phyloP scores from a whole-genome alignment of 2,888 invertebrate genomes.

The Penaeus monodon region DNA sequence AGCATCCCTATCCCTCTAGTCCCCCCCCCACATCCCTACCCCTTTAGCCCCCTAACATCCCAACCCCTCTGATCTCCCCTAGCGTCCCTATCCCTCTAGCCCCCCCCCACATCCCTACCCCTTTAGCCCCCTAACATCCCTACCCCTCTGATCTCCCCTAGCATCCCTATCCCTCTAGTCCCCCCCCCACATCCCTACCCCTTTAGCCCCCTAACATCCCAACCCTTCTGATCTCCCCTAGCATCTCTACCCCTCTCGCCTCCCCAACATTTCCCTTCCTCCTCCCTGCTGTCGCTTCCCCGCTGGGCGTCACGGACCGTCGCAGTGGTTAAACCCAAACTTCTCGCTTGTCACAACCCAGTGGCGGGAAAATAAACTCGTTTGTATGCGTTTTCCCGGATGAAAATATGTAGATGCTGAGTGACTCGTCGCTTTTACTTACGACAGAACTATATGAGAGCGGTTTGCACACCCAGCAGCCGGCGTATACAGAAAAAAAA shows the following conservation, averaged over 20 bases:
- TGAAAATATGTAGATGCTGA: conserved; percentile 54
- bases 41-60: not conserved
- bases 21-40: not conserved
- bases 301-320: not conserved
- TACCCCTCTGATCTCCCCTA: no score
- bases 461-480: no score
- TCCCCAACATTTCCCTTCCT: conserved; percentile 1
- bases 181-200: not conserved
- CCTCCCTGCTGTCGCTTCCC: conserved; percentile 11
- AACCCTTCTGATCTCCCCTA: not conserved
- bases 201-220: not conserved
- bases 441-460: not conserved
- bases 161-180: no score
- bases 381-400: conserved; percentile 46
- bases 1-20: no score
- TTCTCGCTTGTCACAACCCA: not conserved
- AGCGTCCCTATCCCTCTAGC: not conserved
- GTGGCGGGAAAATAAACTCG: conserved; percentile 36
- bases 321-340: conserved; percentile 8
- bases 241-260: conserved; percentile 8
- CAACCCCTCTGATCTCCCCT: not conserved
- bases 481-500: no score
- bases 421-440: not conserved
- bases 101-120: not conserved
- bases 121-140: no score